Base-by-base conservation (phyloP, 2,797 vertebrate genomes). In the Oreortyx pictus region DNA sequence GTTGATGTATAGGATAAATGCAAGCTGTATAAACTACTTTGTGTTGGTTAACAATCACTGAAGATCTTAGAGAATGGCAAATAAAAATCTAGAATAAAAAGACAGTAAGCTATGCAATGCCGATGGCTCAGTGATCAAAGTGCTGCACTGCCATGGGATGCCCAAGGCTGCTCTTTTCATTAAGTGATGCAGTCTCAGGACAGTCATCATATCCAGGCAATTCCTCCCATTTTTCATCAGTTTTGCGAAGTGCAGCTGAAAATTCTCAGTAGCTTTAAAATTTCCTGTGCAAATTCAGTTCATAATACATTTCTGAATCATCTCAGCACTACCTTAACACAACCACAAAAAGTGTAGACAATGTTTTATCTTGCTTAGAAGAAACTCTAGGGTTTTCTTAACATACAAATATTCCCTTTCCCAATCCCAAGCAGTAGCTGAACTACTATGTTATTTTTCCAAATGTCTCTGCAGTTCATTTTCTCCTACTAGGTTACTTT, bases 131-230 rank as follows among this genome's bases (percentile, higher is more conserved):
- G 4, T 59, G 70, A 59, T 49, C 39, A 81, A 86, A 23, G 11
- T 24, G 16, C 19, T 61, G 23, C 27, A 18, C 31, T 75, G 66
- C 11, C 7, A 39, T 0, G 4, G 31, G 44, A 50, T 71, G 37
- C 11, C 14, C 6, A 8, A 14, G 9, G 29, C 7, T 75, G 75
- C 50, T 74, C 20, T 81, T 79, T 15, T n/a, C 1, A 1, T 61
- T 83, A 71, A 8, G 2, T 0, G 0, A 9, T 4, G 3, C 1
- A 1, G 9, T 14, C 33, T 54, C 60, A 52, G 60, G 17, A 23
- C 44, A 67, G 7, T 13, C 7, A 14, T 20, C 41, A 52, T 19
- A 46, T 67, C 16, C 13, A 60, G 3, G 10, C 27, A 24, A 29
- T 24, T 50, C 56, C 37, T 56, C 57, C 27, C 23, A 60, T 2